A percentile compares a stretch with the other conserved stretches of the same genome.
Conservation (phyloP, 2,113 vertebrate species). For the Rallus limicola region DNA sequence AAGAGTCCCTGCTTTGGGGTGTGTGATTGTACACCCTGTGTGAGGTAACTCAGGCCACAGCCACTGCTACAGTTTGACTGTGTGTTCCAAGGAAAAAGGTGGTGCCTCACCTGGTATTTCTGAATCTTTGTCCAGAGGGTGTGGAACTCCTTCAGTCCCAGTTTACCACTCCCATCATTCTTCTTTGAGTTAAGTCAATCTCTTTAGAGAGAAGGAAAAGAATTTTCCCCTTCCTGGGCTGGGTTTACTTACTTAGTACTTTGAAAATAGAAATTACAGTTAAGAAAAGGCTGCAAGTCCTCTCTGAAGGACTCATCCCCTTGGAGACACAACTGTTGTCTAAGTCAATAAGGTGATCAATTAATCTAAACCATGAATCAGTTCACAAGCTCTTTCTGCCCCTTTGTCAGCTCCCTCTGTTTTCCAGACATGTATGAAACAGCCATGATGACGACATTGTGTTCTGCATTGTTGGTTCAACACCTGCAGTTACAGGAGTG, state of each 20-base stretch:
- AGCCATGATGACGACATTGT: not conserved
- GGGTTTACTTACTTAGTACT: not conserved
- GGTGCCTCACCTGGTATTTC: slow-evolving; percentile 75
- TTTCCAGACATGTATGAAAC: not conserved
- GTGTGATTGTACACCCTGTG: rapidly evolving
- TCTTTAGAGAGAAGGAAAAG: not conserved
- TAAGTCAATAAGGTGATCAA: not conserved
- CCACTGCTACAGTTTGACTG: rapidly evolving
- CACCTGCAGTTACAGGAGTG: not conserved
- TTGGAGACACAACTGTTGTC: not conserved
- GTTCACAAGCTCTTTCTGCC: not conserved
- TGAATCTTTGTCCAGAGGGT: slow-evolving; percentile 82
- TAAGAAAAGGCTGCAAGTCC: not conserved
- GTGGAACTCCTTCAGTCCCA: slow-evolving; percentile 83
- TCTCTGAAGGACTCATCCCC: not conserved
- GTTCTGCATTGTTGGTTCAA: not conserved
- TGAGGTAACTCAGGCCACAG: not conserved
- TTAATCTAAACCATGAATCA: not conserved
- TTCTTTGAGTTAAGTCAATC: slow-evolving; percentile 62
- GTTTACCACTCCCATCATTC: slow-evolving; percentile 80
- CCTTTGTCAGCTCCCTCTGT: not conserved
- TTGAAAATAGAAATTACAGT: not conserved
- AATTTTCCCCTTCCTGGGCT: not conserved
- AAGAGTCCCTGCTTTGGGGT: not conserved
- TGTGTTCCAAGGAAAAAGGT: not conserved